Percentiles rank a stretch among this genome's conserved stretches.
These are phyloP conservation scores for Leptopilina clavipes DNA, from an alignment of 1,140 invertebrate species.

Conservation along the genomic window DNA sequence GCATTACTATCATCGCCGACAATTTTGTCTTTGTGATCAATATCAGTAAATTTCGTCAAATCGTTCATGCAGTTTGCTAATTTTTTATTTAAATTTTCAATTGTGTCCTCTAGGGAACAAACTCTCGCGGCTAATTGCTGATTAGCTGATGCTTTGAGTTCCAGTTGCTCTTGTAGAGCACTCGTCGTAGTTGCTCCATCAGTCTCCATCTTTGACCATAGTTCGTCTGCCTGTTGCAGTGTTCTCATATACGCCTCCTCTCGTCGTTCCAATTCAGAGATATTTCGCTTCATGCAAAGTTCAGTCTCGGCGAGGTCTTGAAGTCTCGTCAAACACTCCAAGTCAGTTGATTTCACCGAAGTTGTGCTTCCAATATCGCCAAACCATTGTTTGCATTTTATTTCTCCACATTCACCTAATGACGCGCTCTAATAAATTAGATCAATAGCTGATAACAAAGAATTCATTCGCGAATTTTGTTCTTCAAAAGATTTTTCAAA, in stretches of 20 bases:
- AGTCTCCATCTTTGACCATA: slow-evolving; percentile 82
- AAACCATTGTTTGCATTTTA: slow-evolving; percentile 52
- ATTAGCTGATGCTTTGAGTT: slow-evolving; percentile 57
- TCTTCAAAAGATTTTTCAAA: no score
- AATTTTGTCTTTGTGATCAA: not conserved
- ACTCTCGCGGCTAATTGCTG: slow-evolving; percentile 57
- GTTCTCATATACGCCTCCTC: slow-evolving; percentile 83
- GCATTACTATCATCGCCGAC: not conserved
- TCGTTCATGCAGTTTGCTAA: slow-evolving; percentile 41
- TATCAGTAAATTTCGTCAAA: slow-evolving; percentile 52
- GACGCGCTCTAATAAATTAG: not conserved
- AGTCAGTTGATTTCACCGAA: slow-evolving; percentile 59
- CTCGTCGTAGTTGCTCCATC: slow-evolving; percentile 58
- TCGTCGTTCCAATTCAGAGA: slow-evolving; percentile 79
- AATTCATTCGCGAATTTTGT: no score
- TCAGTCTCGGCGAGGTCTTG: slow-evolving; percentile 63
- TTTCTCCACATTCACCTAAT: slow-evolving; percentile 56
- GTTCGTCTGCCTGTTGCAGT: slow-evolving; percentile 82
- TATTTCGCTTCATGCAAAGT: slow-evolving; percentile 70
- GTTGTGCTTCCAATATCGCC: slow-evolving; percentile 51
- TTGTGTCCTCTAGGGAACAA: slow-evolving; percentile 55
- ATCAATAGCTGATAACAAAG: no score
- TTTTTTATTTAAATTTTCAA: slow-evolving; percentile 46
- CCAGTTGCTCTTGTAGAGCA: slow-evolving; percentile 65
- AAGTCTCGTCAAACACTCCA: slow-evolving; percentile 64